phyloP scores from a whole-genome alignment of 1,140 invertebrate genomes.

The Drosophila sp. region DNA sequence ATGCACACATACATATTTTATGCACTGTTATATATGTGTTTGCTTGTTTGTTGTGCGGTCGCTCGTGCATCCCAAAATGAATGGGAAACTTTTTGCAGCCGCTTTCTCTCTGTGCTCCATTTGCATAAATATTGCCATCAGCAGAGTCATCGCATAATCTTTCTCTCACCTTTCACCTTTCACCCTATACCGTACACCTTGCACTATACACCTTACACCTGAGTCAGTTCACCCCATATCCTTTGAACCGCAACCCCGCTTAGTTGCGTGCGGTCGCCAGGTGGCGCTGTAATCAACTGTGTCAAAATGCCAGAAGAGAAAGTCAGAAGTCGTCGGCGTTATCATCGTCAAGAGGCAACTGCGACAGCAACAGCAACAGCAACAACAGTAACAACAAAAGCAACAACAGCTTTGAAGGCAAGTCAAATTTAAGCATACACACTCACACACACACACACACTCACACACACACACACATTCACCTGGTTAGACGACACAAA shows the following conservation, averaged over 20 bases:
- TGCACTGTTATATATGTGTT: constrained; percentile 14
- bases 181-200: not conserved
- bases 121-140: constrained; percentile 73
- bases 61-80: constrained; percentile 64
- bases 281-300: constrained; percentile 80
- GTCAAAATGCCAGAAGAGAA: constrained; percentile 79
- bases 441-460: constrained; percentile 22
- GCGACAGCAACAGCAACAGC: constrained; percentile 31
- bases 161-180: constrained; percentile 11
- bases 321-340: constrained; percentile 63
- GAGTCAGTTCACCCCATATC: not conserved
- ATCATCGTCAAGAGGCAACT: constrained; percentile 63
- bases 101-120: constrained; percentile 52
- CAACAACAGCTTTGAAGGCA: constrained; percentile 39
- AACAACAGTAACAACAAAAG: constrained; percentile 25
- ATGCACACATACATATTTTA: not conserved
- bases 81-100: constrained; percentile 63
- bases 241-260: constrained; percentile 25
- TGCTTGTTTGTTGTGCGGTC: constrained; percentile 22
- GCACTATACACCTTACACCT: not conserved
- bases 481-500: constrained; percentile 27
- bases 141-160: constrained; percentile 18
- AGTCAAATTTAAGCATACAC: constrained; percentile 65
- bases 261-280: constrained; percentile 57
- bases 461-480: constrained; percentile 16